These are phyloP conservation scores for Tetramorium parvispinum DNA, from an alignment of 1,140 invertebrate species.

Conservation along the genomic window DNA sequence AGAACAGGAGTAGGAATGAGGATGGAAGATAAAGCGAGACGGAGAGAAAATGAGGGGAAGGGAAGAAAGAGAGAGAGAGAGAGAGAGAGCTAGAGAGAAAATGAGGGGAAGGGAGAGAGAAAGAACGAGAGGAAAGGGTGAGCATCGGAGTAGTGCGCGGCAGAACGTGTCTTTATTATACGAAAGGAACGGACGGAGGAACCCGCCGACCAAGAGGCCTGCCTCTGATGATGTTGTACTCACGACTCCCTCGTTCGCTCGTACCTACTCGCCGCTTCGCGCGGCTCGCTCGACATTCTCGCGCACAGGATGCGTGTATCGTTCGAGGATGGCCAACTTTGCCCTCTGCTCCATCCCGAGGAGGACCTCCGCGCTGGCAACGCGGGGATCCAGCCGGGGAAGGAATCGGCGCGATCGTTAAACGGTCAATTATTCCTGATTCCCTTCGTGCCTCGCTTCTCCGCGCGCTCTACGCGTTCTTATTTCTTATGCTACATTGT, in stretches of 20 bases:
- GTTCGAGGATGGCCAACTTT: constrained; percentile 35
- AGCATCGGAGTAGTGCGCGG: constrained; percentile 69
- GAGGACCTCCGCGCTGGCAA: constrained; percentile 31
- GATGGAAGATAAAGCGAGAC: constrained; percentile 40
- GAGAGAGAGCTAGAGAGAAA: neutral
- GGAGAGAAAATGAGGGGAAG: constrained; percentile 15
- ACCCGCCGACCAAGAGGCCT: constrained; percentile 77
- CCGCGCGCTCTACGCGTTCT: neutral
- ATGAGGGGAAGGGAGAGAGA: constrained; percentile 31
- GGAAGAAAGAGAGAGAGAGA: constrained; percentile 37
- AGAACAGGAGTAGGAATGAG: constrained; percentile 12
- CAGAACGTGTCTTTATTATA: constrained; percentile 85
- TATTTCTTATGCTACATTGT: constrained; percentile 37
- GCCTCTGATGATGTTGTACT: constrained; percentile 83
- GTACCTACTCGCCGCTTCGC: constrained; percentile 76
- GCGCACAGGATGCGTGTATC: constrained; percentile 58
- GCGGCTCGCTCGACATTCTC: constrained; percentile 78
- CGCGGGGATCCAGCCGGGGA: constrained; percentile 47
- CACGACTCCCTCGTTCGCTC: constrained; percentile 79
- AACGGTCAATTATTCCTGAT: constrained; percentile 72
- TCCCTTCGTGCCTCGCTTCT: constrained; percentile 23
- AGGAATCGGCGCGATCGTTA: constrained; percentile 73
- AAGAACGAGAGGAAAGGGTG: constrained; percentile 51
- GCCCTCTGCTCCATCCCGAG: constrained; percentile 36
- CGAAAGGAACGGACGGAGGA: constrained; percentile 79